These are phyloP conservation scores for Drosophila ficusphila DNA, from an alignment of 1,140 invertebrate genomes.

Conservation along the genomic window DNA sequence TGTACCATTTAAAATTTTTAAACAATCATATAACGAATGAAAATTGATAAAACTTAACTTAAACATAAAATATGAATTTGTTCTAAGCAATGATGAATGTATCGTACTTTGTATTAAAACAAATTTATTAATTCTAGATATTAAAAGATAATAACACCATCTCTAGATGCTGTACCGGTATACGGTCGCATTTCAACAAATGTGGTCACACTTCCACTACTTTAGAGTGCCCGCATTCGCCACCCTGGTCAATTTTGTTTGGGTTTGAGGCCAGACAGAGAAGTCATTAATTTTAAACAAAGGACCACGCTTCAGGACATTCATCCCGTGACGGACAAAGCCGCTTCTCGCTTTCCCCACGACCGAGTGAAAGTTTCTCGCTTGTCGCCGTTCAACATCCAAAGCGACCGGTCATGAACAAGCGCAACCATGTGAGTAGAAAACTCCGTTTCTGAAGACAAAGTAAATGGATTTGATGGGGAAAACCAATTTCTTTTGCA, in stretches of 20 bases:
- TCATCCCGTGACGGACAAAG: conserved; percentile 67
- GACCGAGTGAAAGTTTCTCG: conserved; percentile 66
- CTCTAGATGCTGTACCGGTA: background rate
- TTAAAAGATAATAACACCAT: background rate
- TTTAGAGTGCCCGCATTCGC: conserved; percentile 14
- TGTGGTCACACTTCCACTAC: conserved; percentile 1
- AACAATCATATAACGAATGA: too few species aligned
- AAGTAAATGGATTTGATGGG: conserved; percentile 30
- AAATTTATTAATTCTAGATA: too few species aligned
- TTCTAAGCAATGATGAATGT: too few species aligned
- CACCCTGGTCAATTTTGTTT: conserved; percentile 57
- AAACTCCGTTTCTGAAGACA: conserved; percentile 11
- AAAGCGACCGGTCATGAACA: conserved; percentile 73
- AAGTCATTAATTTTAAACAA: conserved; percentile 71
- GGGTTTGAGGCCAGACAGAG: conserved; percentile 73
- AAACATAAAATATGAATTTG: too few species aligned
- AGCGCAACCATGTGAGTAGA: conserved; percentile 80
- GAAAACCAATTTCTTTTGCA: conserved; percentile 82
- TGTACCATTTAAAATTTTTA: too few species aligned
- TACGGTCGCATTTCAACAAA: background rate
- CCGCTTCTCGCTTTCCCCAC: conserved; percentile 28
- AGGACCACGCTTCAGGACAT: conserved; percentile 78
- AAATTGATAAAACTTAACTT: too few species aligned
- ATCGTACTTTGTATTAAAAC: too few species aligned
- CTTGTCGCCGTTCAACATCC: conserved; percentile 61